Evolutionary conservation across 2,888 invertebrate genomes (phyloP).

Genomic region (Cephus nigrinus): DNA sequence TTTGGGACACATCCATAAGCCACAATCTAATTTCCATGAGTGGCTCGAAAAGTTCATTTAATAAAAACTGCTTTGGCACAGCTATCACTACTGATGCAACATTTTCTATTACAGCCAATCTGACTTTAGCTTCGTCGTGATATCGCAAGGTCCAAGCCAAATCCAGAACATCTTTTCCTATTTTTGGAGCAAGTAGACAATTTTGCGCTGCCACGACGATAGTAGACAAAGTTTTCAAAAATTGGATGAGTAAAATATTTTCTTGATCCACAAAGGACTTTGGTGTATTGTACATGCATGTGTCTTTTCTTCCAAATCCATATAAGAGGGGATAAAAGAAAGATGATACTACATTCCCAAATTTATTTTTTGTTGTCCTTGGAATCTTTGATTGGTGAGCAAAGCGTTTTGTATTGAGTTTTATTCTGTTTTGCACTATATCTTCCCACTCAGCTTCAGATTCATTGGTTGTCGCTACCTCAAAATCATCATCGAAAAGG

Average conservation of each 20-base stretch:
- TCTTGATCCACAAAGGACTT: constrained; percentile 72
- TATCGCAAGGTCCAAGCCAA: constrained; percentile 76
- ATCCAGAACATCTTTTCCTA: constrained; percentile 78
- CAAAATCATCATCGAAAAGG: constrained; percentile 42
- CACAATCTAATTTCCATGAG: constrained; percentile 76
- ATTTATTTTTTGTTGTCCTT: constrained; percentile 73
- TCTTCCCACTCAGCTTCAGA: constrained; percentile 65
- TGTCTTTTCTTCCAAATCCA: constrained; percentile 74
- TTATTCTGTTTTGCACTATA: constrained; percentile 76
- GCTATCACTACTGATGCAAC: constrained; percentile 75
- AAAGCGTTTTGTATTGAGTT: constrained; percentile 79
- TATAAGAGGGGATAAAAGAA: constrained; percentile 87
- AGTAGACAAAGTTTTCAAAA: constrained; percentile 76
- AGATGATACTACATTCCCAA: constrained; percentile 78
- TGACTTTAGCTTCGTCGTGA: constrained; percentile 75
- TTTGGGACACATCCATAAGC: constrained; percentile 72
- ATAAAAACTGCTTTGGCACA: constrained; percentile 71
- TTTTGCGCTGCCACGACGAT: constrained; percentile 78
- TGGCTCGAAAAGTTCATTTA: constrained; percentile 72
- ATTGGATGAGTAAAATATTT: constrained; percentile 75
- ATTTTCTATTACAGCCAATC: constrained; percentile 75
- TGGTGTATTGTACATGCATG: constrained; percentile 68
- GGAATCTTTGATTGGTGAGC: constrained; percentile 62
- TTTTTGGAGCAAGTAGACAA: constrained; percentile 72
- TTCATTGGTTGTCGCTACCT: constrained; percentile 22